phyloP scores from a whole-genome alignment of 2,797 vertebrate genomes.

The Alosa sapidissima region DNA sequence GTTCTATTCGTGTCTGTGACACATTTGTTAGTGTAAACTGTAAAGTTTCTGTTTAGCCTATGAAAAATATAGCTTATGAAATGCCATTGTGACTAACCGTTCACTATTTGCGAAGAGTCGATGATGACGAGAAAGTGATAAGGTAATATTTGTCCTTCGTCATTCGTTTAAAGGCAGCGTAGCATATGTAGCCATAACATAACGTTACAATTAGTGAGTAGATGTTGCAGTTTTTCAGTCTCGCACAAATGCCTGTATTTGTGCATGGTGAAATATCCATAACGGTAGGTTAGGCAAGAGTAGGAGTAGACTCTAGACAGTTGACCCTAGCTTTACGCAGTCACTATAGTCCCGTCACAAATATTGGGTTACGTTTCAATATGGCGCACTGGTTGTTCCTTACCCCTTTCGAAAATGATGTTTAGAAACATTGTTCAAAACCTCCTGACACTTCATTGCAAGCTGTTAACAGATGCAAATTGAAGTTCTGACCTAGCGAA shows the following conservation, averaged over 20 bases:
- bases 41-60: neutral
- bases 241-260: neutral
- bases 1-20: neutral
- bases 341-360: neutral
- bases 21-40: neutral
- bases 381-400: constrained; percentile 5
- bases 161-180: neutral
- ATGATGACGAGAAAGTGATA: neutral
- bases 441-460: neutral
- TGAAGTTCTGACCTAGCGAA: neutral
- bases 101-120: neutral
- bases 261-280: neutral
- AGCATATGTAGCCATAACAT: neutral
- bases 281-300: neutral
- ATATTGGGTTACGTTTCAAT: constrained; percentile 12
- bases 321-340: neutral
- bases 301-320: neutral
- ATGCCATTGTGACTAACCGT: neutral
- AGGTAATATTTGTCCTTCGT: neutral
- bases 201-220: neutral
- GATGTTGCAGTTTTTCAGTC: neutral
- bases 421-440: constrained; percentile 17
- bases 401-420: neutral
- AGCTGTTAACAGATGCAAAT: neutral
- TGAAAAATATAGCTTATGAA: neutral